Percentiles rank a stretch among this genome's conserved stretches.
Conservation (phyloP, 2,797 vertebrate genomes). For the Simalia tracyae region DNA sequence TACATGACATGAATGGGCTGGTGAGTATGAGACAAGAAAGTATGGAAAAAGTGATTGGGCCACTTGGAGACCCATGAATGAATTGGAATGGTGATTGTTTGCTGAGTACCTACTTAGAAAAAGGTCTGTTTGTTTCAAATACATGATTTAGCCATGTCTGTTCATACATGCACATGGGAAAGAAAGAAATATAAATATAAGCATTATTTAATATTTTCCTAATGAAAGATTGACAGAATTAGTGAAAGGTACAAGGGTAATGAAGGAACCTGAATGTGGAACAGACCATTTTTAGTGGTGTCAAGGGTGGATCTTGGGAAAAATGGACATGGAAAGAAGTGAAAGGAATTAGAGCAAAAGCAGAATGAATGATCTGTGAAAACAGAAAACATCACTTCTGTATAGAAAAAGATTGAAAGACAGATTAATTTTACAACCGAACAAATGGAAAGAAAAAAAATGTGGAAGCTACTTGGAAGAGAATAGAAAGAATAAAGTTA, state of each 20-base stretch:
- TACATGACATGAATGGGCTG: neutral
- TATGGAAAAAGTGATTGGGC: neutral
- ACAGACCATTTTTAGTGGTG: neutral
- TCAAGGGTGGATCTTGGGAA: neutral
- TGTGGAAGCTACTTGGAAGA: neutral
- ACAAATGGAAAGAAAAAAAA: neutral
- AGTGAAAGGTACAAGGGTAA: neutral
- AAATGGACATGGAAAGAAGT: neutral
- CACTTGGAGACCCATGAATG: neutral
- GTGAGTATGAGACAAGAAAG: neutral
- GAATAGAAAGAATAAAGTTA: neutral
- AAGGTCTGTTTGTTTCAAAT: neutral
- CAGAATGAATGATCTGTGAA: too few relatives aligned
- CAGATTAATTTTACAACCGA: neutral
- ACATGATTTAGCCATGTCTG: neutral
- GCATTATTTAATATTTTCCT: neutral
- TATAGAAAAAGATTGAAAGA: neutral
- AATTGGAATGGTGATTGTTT: neutral
- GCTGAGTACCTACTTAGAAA: neutral
- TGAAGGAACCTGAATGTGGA: neutral
- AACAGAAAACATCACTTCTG: neutral
- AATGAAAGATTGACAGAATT: neutral
- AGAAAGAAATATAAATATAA: neutral
- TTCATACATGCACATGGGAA: neutral
- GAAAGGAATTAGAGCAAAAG: neutral